Percentiles rank a stretch among this genome's conserved stretches.
phyloP scores from a whole-genome alignment of 1,140 invertebrate species.

The Scaptomyza hsui region DNA sequence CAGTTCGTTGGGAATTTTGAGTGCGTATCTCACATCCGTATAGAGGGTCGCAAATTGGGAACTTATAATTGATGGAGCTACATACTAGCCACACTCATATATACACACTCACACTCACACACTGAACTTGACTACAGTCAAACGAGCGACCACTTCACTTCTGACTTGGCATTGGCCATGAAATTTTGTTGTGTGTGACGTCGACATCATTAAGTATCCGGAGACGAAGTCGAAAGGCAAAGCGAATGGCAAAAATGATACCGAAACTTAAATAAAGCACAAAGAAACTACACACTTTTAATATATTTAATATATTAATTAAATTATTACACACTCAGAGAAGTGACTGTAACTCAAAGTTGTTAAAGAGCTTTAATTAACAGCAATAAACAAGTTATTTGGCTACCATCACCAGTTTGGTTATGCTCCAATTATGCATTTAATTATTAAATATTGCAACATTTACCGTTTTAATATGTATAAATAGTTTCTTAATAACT shows the following conservation, averaged over 20 bases:
- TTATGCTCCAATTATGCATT: conserved; percentile 27
- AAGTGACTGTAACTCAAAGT: too few relatives aligned
- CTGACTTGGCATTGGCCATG: conserved; percentile 52
- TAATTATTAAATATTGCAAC: conserved; percentile 13
- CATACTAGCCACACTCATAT: background rate
- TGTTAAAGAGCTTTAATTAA: background rate
- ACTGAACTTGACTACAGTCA: conserved; percentile 19
- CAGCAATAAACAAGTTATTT: background rate
- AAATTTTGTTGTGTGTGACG: conserved; percentile 34
- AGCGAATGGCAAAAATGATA: conserved; percentile 13
- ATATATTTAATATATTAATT: background rate
- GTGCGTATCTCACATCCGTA: conserved; percentile 3
- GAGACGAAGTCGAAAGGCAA: conserved; percentile 1
- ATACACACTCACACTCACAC: conserved; percentile 1
- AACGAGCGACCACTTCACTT: conserved; percentile 39
- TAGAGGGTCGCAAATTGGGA: background rate
- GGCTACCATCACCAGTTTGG: background rate
- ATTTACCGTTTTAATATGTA: conserved; percentile 22
- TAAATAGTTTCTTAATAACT: background rate
- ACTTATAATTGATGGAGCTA: background rate
- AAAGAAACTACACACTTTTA: background rate
- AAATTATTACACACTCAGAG: too few relatives aligned
- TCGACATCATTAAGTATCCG: conserved; percentile 27
- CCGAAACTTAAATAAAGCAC: background rate
- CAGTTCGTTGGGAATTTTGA: background rate